Percentiles rank a stretch among this genome's conserved stretches.
These are phyloP conservation scores for Lasioglossum baleicum DNA, from an alignment of 1,140 invertebrate species.

Conservation along the genomic window DNA sequence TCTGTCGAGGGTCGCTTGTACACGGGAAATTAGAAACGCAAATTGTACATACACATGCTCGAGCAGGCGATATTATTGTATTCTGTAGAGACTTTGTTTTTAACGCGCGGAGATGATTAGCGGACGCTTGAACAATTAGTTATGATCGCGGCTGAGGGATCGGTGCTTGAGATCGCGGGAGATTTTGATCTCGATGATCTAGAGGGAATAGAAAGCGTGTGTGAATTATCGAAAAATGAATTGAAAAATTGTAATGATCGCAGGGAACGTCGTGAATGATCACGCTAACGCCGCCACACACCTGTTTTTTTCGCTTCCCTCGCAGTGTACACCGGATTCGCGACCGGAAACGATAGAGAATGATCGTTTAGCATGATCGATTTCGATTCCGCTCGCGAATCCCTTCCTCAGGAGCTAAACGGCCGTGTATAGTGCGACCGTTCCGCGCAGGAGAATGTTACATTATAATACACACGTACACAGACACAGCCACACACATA, in stretches of 20 bases:
- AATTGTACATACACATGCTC: too few species aligned
- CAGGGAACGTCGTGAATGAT: conserved; percentile 15
- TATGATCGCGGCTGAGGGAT: too few species aligned
- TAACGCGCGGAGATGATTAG: too few species aligned
- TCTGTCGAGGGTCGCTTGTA: too few species aligned
- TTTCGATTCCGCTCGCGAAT: conserved; percentile 28
- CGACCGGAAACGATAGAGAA: conserved; percentile 15
- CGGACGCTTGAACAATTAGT: too few species aligned
- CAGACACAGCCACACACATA: background rate
- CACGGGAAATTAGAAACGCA: too few species aligned
- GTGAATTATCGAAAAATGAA: background rate
- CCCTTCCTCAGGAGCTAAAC: background rate
- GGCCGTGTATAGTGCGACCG: conserved; percentile 18
- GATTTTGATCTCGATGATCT: too few species aligned
- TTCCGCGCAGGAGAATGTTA: background rate
- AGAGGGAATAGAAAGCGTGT: too few species aligned
- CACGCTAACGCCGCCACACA: conserved; percentile 43
- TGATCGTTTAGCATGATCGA: too few species aligned
- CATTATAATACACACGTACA: background rate
- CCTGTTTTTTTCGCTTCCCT: conserved; percentile 55
- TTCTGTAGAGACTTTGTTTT: too few species aligned
- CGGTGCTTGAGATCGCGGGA: too few species aligned
- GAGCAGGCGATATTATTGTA: too few species aligned
- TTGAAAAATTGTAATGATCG: conserved; percentile 8
- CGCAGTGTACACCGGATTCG: conserved; percentile 51